phyloP scores from a whole-genome alignment of 2,113 vertebrate genomes.

The Pelecanus crispus region DNA sequence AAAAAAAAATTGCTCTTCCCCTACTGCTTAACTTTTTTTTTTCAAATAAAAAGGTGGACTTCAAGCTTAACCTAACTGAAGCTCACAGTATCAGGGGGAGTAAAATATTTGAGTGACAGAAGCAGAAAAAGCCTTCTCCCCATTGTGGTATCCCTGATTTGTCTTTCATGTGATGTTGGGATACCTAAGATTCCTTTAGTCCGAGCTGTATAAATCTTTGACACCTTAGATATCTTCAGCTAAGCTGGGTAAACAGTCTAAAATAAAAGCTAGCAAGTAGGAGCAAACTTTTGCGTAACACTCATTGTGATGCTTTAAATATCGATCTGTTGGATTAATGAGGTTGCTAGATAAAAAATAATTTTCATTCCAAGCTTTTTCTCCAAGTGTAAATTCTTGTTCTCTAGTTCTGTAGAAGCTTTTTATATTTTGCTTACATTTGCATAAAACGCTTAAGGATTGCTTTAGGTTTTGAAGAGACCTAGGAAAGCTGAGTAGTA shows the following conservation, averaged over 20 bases:
- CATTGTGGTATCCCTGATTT: neutral
- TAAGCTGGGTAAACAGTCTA: neutral
- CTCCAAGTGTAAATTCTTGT: neutral
- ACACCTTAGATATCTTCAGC: neutral
- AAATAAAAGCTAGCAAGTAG: neutral
- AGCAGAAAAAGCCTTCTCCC: neutral
- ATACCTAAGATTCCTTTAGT: neutral
- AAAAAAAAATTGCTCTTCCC: neutral
- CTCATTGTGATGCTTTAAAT: neutral
- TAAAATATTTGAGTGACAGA: neutral
- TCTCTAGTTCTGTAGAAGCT: neutral
- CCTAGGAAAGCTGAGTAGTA: neutral
- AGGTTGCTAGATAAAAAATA: neutral
- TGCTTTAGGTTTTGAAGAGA: neutral
- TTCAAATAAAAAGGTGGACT: neutral
- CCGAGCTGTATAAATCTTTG: neutral
- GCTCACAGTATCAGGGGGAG: neutral
- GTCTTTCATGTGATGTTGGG: neutral
- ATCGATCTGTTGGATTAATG: neutral
- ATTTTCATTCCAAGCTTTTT: neutral
- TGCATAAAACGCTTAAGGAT: neutral
- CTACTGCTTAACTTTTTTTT: neutral
- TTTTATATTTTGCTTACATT: neutral
- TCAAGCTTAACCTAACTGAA: neutral
- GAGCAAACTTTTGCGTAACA: neutral